Percentiles rank a stretch among this genome's conserved stretches.
These are phyloP conservation scores for Cotesia glomerata DNA, from an alignment of 1,140 invertebrate genomes.

Conservation along the genomic window DNA sequence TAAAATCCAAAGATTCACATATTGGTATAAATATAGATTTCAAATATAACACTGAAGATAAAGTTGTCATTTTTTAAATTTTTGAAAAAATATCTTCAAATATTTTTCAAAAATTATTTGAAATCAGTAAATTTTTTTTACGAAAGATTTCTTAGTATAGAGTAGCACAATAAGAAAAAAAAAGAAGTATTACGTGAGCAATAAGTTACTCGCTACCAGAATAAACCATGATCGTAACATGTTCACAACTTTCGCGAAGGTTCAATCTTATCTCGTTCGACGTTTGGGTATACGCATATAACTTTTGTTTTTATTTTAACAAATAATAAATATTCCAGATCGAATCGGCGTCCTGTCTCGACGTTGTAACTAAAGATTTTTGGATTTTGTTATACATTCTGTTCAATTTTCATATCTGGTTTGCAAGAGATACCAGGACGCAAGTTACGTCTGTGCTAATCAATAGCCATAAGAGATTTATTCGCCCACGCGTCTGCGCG, in stretches of 20 bases:
- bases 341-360: conserved; percentile 10
- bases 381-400: conserved; percentile 14
- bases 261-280: conserved; percentile 32
- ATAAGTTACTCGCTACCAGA: conserved; percentile 34
- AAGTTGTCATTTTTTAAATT: no score
- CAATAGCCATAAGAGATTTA: conserved; percentile 23
- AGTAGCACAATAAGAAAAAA: not conserved
- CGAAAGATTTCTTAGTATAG: no score
- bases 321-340: conserved; percentile 2
- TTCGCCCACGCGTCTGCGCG: conserved; percentile 26
- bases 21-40: no score
- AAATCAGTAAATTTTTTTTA: no score
- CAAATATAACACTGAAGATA: no score
- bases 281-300: conserved; percentile 14
- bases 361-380: conserved; percentile 24
- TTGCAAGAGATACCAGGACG: conserved; percentile 19
- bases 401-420: not conserved
- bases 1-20: no score
- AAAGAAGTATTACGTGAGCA: conserved; percentile 19
- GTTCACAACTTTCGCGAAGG: conserved; percentile 30
- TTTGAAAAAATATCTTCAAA: no score
- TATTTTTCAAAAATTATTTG: no score
- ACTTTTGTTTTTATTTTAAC: not conserved
- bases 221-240: conserved; percentile 33
- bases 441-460: conserved; percentile 26